Percentiles rank a stretch among this genome's conserved stretches.
Evolutionary conservation across 2,888 invertebrate species (phyloP).

Genomic region (Machimus atricapillus): DNA sequence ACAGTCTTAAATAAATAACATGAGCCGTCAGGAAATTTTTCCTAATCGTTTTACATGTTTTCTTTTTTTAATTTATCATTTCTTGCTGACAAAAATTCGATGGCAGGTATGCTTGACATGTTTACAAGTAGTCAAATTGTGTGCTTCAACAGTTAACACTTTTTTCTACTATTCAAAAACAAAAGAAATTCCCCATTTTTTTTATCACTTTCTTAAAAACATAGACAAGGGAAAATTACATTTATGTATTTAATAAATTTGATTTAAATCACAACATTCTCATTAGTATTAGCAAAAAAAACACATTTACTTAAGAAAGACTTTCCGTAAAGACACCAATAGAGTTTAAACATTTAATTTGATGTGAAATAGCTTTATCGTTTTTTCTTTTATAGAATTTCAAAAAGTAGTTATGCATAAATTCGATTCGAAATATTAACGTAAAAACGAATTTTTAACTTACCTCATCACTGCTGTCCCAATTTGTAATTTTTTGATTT

Average conservation of each 20-base stretch:
- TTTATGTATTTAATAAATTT: background rate
- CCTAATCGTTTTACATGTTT: background rate
- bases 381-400: background rate
- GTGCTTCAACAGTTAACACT: background rate
- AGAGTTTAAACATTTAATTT: background rate
- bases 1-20: constrained; percentile 27
- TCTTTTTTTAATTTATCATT: background rate
- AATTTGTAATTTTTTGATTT: background rate
- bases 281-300: background rate
- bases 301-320: background rate
- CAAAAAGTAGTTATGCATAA: background rate
- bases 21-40: background rate
- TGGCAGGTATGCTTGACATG: background rate
- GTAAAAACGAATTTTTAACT: background rate
- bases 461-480: background rate
- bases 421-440: background rate
- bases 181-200: background rate
- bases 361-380: background rate
- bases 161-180: background rate
- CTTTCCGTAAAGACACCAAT: background rate
- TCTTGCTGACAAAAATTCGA: background rate
- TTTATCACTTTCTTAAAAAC: background rate
- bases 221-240: background rate
- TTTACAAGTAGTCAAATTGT: background rate
- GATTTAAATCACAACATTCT: background rate